These are phyloP conservation scores for Sturnus vulgaris DNA, from an alignment of 2,113 vertebrate genomes.

Conservation along the genomic window DNA sequence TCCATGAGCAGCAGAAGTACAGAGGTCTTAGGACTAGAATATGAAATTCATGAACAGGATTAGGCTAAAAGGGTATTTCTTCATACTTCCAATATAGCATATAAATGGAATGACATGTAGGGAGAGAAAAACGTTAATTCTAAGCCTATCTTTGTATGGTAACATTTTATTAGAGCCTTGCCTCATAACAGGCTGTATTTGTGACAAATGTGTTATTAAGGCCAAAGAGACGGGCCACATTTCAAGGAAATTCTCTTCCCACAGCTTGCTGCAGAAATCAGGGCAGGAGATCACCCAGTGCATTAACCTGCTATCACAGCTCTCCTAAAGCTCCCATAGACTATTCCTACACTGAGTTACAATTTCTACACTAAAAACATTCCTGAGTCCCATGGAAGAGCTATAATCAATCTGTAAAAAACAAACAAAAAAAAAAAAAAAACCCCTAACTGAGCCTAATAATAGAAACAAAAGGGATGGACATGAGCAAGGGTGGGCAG, in stretches of 20 bases:
- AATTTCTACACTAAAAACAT: background rate
- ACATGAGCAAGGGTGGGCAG: background rate
- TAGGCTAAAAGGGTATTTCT: background rate
- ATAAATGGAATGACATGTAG: background rate
- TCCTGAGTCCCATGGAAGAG: background rate
- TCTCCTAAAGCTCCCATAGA: slow-evolving; percentile 11
- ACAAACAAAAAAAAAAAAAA: background rate
- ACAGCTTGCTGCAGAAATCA: slow-evolving; percentile 40
- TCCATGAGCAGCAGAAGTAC: background rate
- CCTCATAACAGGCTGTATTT: background rate
- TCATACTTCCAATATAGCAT: background rate
- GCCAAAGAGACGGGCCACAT: background rate
- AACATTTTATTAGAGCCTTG: background rate
- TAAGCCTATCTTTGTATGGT: background rate
- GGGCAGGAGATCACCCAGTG: slow-evolving; percentile 37
- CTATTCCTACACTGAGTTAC: background rate
- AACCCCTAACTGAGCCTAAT: background rate
- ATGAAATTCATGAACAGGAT: background rate
- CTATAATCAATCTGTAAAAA: slow-evolving; percentile 18
- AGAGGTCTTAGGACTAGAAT: background rate
- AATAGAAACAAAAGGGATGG: background rate
- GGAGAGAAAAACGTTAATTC: slow-evolving; percentile 12
- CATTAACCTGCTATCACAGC: slow-evolving; percentile 51
- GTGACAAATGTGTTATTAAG: slow-evolving; percentile 24
- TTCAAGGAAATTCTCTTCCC: slow-evolving; percentile 21